Conservation (phyloP, 2,888 invertebrate species). For the Heliconius hortense region DNA sequence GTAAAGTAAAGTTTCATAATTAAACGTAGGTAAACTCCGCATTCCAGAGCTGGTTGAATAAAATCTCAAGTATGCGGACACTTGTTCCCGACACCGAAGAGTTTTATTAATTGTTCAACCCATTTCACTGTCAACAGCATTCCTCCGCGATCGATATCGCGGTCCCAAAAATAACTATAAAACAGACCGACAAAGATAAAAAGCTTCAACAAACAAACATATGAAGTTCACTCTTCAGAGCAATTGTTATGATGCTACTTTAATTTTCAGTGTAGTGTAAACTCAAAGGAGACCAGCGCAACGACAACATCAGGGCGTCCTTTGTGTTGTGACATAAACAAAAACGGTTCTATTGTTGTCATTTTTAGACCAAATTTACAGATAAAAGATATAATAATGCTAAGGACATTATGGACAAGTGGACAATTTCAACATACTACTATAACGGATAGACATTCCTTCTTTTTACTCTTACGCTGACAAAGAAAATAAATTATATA, state of each 20-base stretch:
- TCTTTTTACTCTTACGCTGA: neutral
- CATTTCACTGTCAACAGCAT: conserved; percentile 80
- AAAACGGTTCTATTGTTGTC: conserved; percentile 68
- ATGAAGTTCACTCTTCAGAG: conserved; percentile 65
- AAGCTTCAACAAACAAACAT: conserved; percentile 60
- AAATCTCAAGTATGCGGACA: conserved; percentile 62
- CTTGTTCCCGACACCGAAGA: conserved; percentile 60
- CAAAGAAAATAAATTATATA: neutral
- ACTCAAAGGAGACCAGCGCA: conserved; percentile 71
- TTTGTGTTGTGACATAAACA: conserved; percentile 65
- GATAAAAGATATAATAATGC: conserved; percentile 59
- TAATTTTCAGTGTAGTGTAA: conserved; percentile 80
- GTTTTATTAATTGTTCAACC: conserved; percentile 80
- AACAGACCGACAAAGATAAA: conserved; percentile 74
- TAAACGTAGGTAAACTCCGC: conserved; percentile 29
- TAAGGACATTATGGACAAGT: conserved; percentile 55
- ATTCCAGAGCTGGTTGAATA: conserved; percentile 44
- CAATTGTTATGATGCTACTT: conserved; percentile 73
- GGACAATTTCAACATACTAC: conserved; percentile 52
- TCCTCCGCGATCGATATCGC: conserved; percentile 71
- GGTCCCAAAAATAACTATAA: conserved; percentile 61
- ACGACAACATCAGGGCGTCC: conserved; percentile 66
- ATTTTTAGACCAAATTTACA: conserved; percentile 57
- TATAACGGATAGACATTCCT: neutral
- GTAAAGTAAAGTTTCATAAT: conserved; percentile 32